phyloP scores from a whole-genome alignment of 2,113 vertebrate species.

The Hiodon alosoides region DNA sequence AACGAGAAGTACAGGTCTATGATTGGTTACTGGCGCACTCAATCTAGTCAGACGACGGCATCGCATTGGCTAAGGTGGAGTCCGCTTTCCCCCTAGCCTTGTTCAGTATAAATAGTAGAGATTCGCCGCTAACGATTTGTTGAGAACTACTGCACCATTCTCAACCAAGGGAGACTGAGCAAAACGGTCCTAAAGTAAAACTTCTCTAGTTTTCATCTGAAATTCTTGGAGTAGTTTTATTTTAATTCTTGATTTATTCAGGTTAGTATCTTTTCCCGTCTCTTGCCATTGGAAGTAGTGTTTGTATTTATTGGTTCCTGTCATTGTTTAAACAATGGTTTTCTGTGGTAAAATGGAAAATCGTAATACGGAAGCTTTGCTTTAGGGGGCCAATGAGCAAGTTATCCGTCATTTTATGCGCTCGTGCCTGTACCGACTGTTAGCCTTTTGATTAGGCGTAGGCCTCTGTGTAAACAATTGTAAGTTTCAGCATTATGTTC shows the following conservation, averaged over 20 bases:
- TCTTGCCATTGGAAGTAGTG: background rate
- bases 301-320: background rate
- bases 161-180: too few species aligned
- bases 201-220: background rate
- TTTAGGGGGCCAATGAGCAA: too few species aligned
- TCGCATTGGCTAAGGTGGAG: background rate
- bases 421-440: too few species aligned
- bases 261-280: background rate
- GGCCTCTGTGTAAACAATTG: too few species aligned
- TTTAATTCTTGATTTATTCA: background rate
- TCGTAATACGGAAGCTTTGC: too few species aligned
- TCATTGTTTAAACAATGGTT: background rate
- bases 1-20: too few species aligned
- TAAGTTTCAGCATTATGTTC: too few species aligned
- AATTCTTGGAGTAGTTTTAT: background rate
- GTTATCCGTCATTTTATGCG: too few species aligned
- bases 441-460: too few species aligned
- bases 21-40: background rate
- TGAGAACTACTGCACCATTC: background rate
- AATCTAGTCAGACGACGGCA: background rate
- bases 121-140: background rate
- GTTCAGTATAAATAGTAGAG: slow-evolving; percentile 2
- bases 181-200: background rate
- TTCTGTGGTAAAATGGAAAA: background rate
- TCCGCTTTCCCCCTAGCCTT: background rate